phyloP scores from a whole-genome alignment of 2,797 vertebrate species.

The Sebastes cheni region DNA sequence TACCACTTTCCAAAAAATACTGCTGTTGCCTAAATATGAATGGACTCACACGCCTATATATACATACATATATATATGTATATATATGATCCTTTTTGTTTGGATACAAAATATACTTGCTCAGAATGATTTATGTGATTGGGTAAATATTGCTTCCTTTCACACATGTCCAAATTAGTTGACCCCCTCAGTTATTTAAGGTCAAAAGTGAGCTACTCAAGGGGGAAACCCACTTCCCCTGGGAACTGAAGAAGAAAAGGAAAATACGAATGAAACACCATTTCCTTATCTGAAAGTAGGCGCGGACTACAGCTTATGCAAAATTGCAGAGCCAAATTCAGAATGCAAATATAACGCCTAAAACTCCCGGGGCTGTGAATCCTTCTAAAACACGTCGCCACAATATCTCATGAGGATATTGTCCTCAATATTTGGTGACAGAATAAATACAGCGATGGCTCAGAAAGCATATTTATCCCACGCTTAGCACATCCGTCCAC shows the following conservation, averaged over 20 bases:
- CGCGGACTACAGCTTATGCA: conserved; percentile 28
- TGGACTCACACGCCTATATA: background rate
- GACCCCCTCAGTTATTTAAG: background rate
- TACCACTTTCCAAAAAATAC: conserved; percentile 66
- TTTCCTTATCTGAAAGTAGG: conserved; percentile 41
- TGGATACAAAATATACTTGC: background rate
- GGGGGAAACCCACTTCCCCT: background rate
- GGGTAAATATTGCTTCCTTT: background rate
- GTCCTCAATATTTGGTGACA: conserved; percentile 22
- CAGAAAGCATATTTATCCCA: conserved; percentile 51
- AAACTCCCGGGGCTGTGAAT: conserved; percentile 27
- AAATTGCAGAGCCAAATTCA: conserved; percentile 50
- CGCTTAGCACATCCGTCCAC: conserved; percentile 40
- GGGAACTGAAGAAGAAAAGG: conserved; percentile 4
- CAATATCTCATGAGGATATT: conserved; percentile 26
- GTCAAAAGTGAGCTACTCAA: background rate
- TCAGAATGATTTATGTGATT: background rate
- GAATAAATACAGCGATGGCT: conserved; percentile 26
- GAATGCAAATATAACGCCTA: conserved; percentile 58
- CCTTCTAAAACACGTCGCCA: background rate
- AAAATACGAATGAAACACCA: conserved; percentile 34
- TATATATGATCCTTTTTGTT: background rate
- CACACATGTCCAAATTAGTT: conserved; percentile 9
- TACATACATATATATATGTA: background rate
- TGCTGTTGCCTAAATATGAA: conserved; percentile 28